These are phyloP conservation scores for Trachurus trachurus DNA, from an alignment of 2,797 vertebrate species.

Conservation along the genomic window DNA sequence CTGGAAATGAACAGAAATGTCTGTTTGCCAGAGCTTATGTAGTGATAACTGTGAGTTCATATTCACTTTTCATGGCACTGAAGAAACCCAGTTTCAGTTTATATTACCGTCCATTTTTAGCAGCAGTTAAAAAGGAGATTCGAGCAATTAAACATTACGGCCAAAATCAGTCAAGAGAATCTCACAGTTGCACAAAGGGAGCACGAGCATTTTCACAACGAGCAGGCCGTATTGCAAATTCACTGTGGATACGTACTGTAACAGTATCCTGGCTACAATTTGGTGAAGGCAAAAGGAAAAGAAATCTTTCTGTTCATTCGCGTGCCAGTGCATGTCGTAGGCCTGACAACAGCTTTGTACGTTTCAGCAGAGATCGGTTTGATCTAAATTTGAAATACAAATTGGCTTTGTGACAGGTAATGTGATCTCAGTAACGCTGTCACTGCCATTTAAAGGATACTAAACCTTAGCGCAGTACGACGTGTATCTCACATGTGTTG, in stretches of 20 bases:
- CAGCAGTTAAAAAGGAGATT: background rate
- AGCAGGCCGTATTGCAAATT: constrained; percentile 3
- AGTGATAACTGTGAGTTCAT: background rate
- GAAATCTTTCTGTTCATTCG: constrained; percentile 14
- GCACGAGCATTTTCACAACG: background rate
- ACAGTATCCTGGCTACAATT: constrained; percentile 9
- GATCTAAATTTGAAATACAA: constrained; percentile 58
- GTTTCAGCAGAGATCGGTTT: constrained; percentile 30
- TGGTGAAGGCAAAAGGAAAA: constrained; percentile 19
- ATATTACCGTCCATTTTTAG: background rate
- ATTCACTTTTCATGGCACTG: constrained; percentile 8
- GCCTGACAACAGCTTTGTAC: constrained; percentile 17
- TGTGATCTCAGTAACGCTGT: constrained; percentile 54
- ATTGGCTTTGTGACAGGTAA: constrained; percentile 52
- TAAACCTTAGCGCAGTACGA: constrained; percentile 44
- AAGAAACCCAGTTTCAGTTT: background rate
- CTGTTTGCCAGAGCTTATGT: background rate
- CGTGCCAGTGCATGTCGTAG: constrained; percentile 19
- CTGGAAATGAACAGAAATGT: constrained; percentile 10
- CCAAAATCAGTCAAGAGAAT: background rate
- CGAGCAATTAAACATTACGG: background rate
- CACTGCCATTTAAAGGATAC: constrained; percentile 60
- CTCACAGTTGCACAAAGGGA: constrained; percentile 10
- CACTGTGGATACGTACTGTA: constrained; percentile 10
- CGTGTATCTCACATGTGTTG: constrained; percentile 63